Evolutionary conservation across 1,140 invertebrate species (phyloP), one percentile per base, ranked within the genome.

Genomic region (Penaeus japonicus): DNA sequence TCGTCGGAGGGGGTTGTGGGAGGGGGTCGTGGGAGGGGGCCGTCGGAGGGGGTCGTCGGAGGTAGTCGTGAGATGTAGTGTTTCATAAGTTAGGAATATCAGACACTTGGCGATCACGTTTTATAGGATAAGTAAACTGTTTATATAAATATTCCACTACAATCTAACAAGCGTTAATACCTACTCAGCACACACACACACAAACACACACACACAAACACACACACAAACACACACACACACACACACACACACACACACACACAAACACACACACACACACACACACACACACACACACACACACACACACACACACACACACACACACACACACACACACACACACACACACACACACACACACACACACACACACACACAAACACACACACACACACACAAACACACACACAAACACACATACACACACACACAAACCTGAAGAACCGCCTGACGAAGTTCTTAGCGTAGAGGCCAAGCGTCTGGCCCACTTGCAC

Each of bases 371-470:
- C 7, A 4, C 18, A 7, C 24, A 5, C 15, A 7, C 7, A 30
- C n/a, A 3, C 5, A 0, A 47, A 3, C 5, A 5, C 39, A 5
- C 5, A 47, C 39, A 2, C 39, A 3, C 39, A 47, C 2, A 39
- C 2, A 3, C 5, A 0, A 47, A 3, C 5, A 5, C 39, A 5
- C 5, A 47, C 39, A 2, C 39, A 3, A 65, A 20, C 27, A 35
- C 27, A 59, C 27, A n/a, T n/a, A n/a, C 81, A 12, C 18, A 1
- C 18, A 55, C 27, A 30, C 17, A 20, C 47, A 57, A 27, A 78
- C 54, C 84, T 84, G 30, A 84, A 35, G 4, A 84, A 65, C 32
- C 81, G 39, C 32, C 81, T 84, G 27, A 84, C 5, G 35, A 84
- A 84, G 27, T 30, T 70, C 59, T 65, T 84, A 27, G 24, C 4